Percentiles rank a stretch among this genome's conserved stretches.
Evolutionary conservation across 2,888 invertebrate species (phyloP).

Genomic region (Epiblema foenella): DNA sequence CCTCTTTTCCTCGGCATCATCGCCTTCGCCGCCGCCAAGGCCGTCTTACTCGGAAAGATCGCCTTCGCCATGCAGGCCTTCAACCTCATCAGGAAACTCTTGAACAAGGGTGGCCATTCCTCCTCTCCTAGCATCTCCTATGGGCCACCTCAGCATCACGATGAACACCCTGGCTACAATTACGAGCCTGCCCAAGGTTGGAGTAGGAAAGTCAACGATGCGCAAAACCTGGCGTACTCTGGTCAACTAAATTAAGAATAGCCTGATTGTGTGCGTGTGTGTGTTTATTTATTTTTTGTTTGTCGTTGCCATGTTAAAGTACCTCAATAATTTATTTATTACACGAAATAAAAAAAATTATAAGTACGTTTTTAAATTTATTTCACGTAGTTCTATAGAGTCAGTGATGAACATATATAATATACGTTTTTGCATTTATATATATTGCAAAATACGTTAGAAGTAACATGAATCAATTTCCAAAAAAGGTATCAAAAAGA

Average conservation of each 20-base stretch:
- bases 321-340: constrained; percentile 73
- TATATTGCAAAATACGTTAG: no score
- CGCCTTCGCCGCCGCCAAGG: constrained; percentile 92
- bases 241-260: constrained; percentile 66
- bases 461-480: no score
- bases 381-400: constrained; percentile 36
- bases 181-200: constrained; percentile 85
- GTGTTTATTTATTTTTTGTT: constrained; percentile 59
- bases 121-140: constrained; percentile 84
- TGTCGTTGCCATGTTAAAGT: constrained; percentile 67
- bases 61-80: constrained; percentile 91
- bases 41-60: constrained; percentile 92
- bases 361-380: constrained; percentile 54
- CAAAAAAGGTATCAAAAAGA: no score
- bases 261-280: constrained; percentile 53
- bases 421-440: no score
- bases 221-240: constrained; percentile 88
- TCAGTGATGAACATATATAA: no score
- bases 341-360: constrained; percentile 51
- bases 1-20: constrained; percentile 90
- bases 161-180: constrained; percentile 83
- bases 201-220: constrained; percentile 87
- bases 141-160: constrained; percentile 86
- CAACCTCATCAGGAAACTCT: constrained; percentile 87
- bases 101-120: constrained; percentile 83